Evolutionary conservation across 2,888 invertebrate genomes (phyloP), one percentile per base, ranked within the genome.

Genomic region (Synergus laeviventris): DNA sequence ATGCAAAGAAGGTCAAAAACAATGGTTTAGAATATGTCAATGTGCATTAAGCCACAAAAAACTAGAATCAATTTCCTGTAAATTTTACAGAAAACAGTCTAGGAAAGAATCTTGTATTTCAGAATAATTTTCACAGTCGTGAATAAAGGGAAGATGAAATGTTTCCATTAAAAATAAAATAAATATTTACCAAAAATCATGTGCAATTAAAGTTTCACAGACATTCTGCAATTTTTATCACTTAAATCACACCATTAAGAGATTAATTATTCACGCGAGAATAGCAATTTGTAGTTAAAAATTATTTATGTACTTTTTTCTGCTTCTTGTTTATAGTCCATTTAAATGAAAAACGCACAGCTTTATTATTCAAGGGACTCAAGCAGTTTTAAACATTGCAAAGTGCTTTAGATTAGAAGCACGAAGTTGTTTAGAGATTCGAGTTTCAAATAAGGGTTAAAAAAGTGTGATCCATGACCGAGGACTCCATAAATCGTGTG

Each of bases 351-450:
- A n/a, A 54, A 54, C 16, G 0, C 2, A 18, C 49, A 18, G 49
- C 18, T 9, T 54, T 54, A 54, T 54, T 18, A 18, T 54, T 54
- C 49, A 18, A 16, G 49, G 18, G n/a, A n/a, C 49, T 18, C 9
- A 18, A 9, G 2, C 49, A 9, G 9, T 54, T 54, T 18, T 18
- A 18, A 54, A 18, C 42, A 66, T 42, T 16, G 14, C 9, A 66
- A 8, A 66, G 24, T 24, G 8, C 14, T 45, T 45, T 66, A 66
- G 16, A 66, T 45, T 66, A 31, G 42, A 24, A 21, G 66, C 24
- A 45, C 66, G 45, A 66, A 45, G 45, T 66, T 42, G 66, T 66
- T 66, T 31, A 70, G 49, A 16, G 49, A n/a, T 70, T 70, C 11
- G 2, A 16, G 31, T 49, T 70, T 49, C 21, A 38, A 62, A 62